A percentile compares a stretch with the other conserved stretches of the same genome.
Conservation (phyloP, 1,140 invertebrate species). For the Scaptomyza pallida region DNA sequence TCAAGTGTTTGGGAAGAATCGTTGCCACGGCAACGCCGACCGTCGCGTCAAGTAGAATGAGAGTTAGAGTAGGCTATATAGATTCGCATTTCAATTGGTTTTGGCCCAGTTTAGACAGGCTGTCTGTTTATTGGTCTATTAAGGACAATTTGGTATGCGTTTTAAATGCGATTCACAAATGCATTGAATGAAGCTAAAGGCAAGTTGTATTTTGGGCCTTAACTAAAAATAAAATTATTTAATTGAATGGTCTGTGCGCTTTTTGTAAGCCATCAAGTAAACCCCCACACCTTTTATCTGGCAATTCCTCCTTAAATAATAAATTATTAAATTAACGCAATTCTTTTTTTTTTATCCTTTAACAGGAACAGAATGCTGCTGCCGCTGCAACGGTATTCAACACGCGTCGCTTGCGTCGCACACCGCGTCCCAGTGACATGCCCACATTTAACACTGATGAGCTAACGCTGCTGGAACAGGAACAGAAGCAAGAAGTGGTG, state of each 20-base stretch:
- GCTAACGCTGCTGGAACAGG: conserved; percentile 7
- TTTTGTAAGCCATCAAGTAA: background rate
- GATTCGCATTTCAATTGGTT: conserved; percentile 14
- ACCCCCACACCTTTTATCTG: conserved; percentile 10
- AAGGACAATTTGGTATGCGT: background rate
- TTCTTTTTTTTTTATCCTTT: background rate
- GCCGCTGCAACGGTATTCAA: conserved; percentile 36
- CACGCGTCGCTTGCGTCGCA: conserved; percentile 64
- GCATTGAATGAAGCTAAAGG: conserved; percentile 1
- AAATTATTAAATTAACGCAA: background rate
- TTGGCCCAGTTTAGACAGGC: background rate
- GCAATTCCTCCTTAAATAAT: background rate
- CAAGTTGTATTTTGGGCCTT: conserved; percentile 1
- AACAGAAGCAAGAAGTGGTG: background rate
- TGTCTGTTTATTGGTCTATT: background rate
- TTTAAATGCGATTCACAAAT: conserved; percentile 1
- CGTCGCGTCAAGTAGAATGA: background rate
- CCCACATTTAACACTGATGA: conserved; percentile 19
- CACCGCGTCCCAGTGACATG: conserved; percentile 62
- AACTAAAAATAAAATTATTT: background rate
- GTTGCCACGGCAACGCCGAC: conserved; percentile 27
- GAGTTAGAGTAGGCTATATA: conserved; percentile 10
- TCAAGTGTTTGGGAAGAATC: conserved; percentile 26
- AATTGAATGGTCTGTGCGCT: background rate
- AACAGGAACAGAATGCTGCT: conserved; percentile 58